Base-by-base conservation (phyloP, 2,113 vertebrate genomes). In the Sinocyclocheilus anophthalmus region DNA sequence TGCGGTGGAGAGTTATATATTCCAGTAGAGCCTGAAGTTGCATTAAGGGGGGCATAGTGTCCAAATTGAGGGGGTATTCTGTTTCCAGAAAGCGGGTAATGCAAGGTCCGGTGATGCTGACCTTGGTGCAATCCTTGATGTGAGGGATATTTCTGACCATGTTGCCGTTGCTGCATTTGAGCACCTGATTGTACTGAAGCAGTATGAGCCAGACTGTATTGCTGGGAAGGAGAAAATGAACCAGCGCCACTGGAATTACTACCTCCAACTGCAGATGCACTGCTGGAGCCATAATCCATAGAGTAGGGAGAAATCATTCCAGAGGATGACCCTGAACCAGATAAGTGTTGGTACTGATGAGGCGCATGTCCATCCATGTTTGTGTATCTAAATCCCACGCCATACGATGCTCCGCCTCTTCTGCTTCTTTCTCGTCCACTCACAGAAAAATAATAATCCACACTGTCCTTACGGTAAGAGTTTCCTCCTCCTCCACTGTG, bases 91-190 rank as follows among this genome's bases (percentile, higher is more conserved):
- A 92, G 91, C 20, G 92, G 85, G 84, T 94, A 96, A 3, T 42
- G 42, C 42, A 42, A 8, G 85, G 88, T 92, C 55, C 94, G 89
- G 70, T 93, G 94, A 86, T 92, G 92, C 76, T 95, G 94, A 65
- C 91, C 93, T 33, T 96, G 97, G 37, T 97, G 95, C 88, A 97
- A 93, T 86, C 96, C 92, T 85, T 97, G 96, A 88, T 96, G 42
- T 11, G 42, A 45, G 9, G 42, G 42, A 45, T 48, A 98, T 50
- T 96, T 96, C 80, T 97, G 95, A 84, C 96, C 93, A 87, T 97
- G 97, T 88, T 97, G 97, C 50, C 96, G 96, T 79, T 94, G 94
- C 89, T 95, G 96, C 90, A 96, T 95, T 90, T 96, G 96, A 88
- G 92, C 90, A 85, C 89, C 93, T 65, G 92, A 83, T 90, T 97